A percentile compares a stretch with the other conserved stretches of the same genome.
Evolutionary conservation across 2,797 vertebrate species (phyloP).

Genomic region (Halcyon badia): DNA sequence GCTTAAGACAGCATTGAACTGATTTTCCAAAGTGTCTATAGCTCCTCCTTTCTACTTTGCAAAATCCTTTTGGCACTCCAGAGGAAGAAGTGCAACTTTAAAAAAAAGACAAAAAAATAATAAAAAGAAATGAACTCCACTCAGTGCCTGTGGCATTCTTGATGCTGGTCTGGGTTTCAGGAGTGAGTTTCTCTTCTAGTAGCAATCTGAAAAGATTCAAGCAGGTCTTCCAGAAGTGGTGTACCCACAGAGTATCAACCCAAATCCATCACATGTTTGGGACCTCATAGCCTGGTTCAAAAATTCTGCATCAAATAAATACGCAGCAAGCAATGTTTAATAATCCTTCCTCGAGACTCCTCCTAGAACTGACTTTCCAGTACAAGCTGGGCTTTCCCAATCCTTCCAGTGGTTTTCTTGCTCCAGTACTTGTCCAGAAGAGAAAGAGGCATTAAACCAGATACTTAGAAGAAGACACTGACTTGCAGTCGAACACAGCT

Average conservation of each 20-base stretch:
- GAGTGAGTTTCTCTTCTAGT: neutral
- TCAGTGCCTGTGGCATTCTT: neutral
- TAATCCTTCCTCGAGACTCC: neutral
- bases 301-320: neutral
- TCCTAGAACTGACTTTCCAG: neutral
- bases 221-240: neutral
- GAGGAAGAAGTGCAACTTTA: neutral
- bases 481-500: neutral
- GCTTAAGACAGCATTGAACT: neutral
- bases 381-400: neutral
- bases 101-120: neutral
- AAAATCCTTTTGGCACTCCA: neutral
- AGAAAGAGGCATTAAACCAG: rapidly evolving
- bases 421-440: neutral
- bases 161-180: neutral
- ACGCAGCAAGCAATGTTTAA: neutral
- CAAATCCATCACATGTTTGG: neutral
- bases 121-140: neutral
- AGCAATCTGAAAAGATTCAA: neutral
- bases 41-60: neutral
- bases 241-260: neutral
- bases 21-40: neutral
- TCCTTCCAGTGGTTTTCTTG: neutral
- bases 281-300: neutral
- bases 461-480: neutral